Base-by-base conservation (phyloP, 1,140 invertebrate species). In the Proctacanthus coquilletti region DNA sequence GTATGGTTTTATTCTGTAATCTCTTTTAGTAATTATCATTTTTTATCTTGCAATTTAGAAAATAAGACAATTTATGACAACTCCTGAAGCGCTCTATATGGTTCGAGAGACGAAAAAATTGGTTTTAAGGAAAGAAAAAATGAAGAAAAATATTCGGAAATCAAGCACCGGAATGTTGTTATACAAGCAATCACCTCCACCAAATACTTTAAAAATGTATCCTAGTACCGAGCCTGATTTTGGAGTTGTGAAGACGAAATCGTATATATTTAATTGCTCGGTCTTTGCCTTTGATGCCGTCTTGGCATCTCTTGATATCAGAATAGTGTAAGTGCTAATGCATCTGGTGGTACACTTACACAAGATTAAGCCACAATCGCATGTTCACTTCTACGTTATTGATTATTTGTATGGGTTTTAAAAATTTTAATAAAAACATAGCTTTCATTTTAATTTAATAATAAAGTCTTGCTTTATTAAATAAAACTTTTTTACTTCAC, bases 261-360 rank as follows among this genome's bases (percentile, higher is more conserved):
- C 53, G 10, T 60, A 60, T 40, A 53, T 50, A 4, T 60, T 60
- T 32, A 43, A 56, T 34, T 58, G 55, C 5, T 60, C 57, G 3
- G 54, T 58, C 5, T 60, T 50, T 49, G 57, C 54, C 21, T 56
- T 60, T 19, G 57, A 60, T 34, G 51, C 52, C 4, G 48, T 60
- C 17, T 36, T 60, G 4, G 18, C 45, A 43, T 41, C 45, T 47
- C 11, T 43, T 43, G 18, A 47, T 23, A 21, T 43, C 45, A 38
- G 45, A 47, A 17, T 41, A 44, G 27, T 47, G 45, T 13, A 39
- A 43, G 6, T 41, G 42, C 37, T 44, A 42, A n/a, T 42, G 42
- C 42, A n/a, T n/a, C n/a, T n/a, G n/a, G n/a, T n/a, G n/a, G n/a
- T n/a, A n/a, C n/a, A n/a, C n/a, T n/a, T n/a, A n/a, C n/a, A n/a